These are phyloP conservation scores for Argyresthia goedartella DNA, from an alignment of 2,888 invertebrate genomes.

Conservation along the genomic window DNA sequence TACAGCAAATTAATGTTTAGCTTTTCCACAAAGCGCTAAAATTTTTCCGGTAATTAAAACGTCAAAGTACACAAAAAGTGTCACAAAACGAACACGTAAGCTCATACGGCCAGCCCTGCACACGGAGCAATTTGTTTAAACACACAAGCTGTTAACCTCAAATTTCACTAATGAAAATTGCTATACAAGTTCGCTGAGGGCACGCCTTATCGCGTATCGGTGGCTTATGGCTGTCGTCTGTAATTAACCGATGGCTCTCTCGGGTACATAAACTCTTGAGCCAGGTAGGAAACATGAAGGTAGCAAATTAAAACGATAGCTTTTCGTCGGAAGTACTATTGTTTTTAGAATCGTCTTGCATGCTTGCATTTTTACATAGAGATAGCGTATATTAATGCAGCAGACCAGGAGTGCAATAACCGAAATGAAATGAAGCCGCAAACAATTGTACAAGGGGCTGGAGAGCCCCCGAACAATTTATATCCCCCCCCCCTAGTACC, in stretches of 20 bases:
- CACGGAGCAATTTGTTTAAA: slow-evolving; percentile 64
- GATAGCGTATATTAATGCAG: slow-evolving; percentile 28
- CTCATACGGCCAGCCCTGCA: slow-evolving; percentile 28
- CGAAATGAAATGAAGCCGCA: slow-evolving; percentile 44
- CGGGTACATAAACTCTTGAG: too few relatives aligned
- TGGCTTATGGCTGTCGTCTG: slow-evolving; percentile 43
- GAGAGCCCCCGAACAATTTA: slow-evolving; percentile 41
- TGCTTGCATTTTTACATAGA: slow-evolving; percentile 14
- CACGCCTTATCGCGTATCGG: slow-evolving; percentile 62
- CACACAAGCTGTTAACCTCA: slow-evolving; percentile 61
- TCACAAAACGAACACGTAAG: slow-evolving; percentile 27
- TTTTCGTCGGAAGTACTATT: too few relatives aligned
- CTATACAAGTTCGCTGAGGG: slow-evolving; percentile 34
- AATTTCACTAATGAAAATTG: slow-evolving; percentile 65
- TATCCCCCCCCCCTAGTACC: slow-evolving; percentile 27
- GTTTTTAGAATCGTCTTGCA: too few relatives aligned
- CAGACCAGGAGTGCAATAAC: slow-evolving; percentile 11
- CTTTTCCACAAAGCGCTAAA: too few relatives aligned
- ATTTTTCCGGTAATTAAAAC: slow-evolving; percentile 28
- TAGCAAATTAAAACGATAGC: slow-evolving; percentile 3
- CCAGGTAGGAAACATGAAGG: too few relatives aligned
- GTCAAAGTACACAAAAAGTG: slow-evolving; percentile 37
- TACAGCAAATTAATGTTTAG: too few relatives aligned
- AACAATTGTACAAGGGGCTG: slow-evolving; percentile 42
- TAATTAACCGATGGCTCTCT: slow-evolving; percentile 42